These are phyloP conservation scores for Dione vanillae DNA, from an alignment of 2,888 invertebrate species.

Conservation along the genomic window DNA sequence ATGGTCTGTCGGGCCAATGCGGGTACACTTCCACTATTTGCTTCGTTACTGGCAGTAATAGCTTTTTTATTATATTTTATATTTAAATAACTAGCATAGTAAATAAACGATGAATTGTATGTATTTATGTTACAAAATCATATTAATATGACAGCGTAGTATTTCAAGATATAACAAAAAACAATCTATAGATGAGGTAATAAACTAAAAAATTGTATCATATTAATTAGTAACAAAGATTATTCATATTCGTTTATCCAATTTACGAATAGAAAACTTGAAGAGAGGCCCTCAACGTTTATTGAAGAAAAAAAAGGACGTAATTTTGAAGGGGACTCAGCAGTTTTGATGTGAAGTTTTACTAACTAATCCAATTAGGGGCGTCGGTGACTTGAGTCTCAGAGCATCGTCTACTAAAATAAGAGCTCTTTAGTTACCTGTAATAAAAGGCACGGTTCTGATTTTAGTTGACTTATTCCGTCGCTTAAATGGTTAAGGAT, in stretches of 20 bases:
- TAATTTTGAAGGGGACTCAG: slow-evolving; percentile 59
- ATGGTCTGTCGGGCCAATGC: neutral
- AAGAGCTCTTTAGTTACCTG: slow-evolving; percentile 45
- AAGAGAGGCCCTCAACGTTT: slow-evolving; percentile 34
- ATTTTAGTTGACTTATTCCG: slow-evolving; percentile 40
- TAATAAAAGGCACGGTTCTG: slow-evolving; percentile 43
- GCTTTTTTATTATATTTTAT: neutral
- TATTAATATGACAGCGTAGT: too few relatives aligned
- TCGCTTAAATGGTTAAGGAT: slow-evolving; percentile 38
- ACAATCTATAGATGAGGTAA: neutral
- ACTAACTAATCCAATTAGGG: slow-evolving; percentile 77
- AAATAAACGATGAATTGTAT: too few relatives aligned
- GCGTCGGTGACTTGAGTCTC: slow-evolving; percentile 42
- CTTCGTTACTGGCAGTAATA: neutral
- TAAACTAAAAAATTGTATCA: neutral
- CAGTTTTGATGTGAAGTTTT: slow-evolving; percentile 61
- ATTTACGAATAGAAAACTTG: slow-evolving; percentile 26
- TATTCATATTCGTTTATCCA: slow-evolving; percentile 33
- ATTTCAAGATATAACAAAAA: too few relatives aligned
- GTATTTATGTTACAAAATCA: too few relatives aligned
- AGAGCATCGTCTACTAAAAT: slow-evolving; percentile 43
- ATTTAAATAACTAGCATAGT: too few relatives aligned
- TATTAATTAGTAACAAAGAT: slow-evolving; percentile 20
- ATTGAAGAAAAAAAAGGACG: slow-evolving; percentile 38
- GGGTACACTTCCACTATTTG: neutral